Evolutionary conservation across 2,113 vertebrate genomes (phyloP).

Genomic region (Verasper variegatus): DNA sequence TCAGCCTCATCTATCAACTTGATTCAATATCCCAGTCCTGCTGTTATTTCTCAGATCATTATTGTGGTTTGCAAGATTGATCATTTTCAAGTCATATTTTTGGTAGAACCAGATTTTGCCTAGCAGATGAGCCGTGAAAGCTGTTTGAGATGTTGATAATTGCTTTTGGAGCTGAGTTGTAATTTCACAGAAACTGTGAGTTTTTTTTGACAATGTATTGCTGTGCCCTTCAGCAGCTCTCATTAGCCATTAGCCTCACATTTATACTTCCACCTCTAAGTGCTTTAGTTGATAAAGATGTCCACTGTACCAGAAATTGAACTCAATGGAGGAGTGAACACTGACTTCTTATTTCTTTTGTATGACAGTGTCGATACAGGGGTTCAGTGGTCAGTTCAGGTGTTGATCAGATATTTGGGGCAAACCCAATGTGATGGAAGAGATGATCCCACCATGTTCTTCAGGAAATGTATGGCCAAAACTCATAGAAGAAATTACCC

Average conservation of each 20-base stretch:
- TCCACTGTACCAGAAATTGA: background rate
- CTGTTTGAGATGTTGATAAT: conserved; percentile 1
- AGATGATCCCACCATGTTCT: background rate
- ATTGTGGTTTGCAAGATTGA: background rate
- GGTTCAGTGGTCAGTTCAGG: background rate
- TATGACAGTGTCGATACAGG: background rate
- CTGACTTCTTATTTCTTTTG: background rate
- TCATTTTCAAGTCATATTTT: conserved; percentile 9
- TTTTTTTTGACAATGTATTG: conserved; percentile 3
- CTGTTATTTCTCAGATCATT: background rate
- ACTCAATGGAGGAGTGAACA: background rate
- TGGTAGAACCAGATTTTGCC: background rate
- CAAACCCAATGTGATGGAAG: background rate
- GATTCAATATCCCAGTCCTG: conserved; percentile 3
- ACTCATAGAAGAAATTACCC: too few relatives aligned
- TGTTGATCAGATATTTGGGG: background rate
- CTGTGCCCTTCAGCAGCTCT: background rate
- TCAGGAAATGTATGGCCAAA: background rate
- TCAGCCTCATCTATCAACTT: background rate
- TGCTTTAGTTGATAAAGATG: background rate
- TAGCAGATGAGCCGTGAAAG: background rate
- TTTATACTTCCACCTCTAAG: background rate
- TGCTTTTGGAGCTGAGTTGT: background rate
- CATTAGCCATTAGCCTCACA: background rate
- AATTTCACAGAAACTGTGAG: background rate